phyloP scores from a whole-genome alignment of 2,113 vertebrate species.

The Turnix velox region DNA sequence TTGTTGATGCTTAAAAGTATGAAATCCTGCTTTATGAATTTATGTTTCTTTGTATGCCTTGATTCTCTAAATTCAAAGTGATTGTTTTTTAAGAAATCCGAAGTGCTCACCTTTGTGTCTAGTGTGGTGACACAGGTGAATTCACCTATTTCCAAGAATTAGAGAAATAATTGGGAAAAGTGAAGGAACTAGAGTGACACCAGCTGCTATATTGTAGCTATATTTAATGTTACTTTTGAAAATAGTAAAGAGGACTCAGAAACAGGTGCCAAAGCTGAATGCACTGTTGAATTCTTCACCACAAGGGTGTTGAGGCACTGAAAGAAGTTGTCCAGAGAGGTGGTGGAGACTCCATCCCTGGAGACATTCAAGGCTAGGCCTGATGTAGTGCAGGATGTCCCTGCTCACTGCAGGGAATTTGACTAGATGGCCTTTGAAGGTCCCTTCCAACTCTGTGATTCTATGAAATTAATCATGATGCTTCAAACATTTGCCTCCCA shows the following conservation, averaged over 20 bases:
- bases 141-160: neutral
- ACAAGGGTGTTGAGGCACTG: no score
- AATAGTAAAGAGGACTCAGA: neutral
- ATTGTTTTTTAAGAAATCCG: constrained; percentile 43
- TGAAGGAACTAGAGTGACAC: neutral
- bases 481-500: neutral
- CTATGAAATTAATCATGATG: neutral
- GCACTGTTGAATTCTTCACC: no score
- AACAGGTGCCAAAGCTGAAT: constrained; percentile 58
- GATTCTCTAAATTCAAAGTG: constrained; percentile 25
- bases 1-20: constrained; percentile 47
- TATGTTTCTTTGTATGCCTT: constrained; percentile 16
- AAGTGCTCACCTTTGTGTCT: constrained; percentile 46
- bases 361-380: no score
- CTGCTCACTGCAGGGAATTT: no score
- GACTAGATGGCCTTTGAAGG: no score
- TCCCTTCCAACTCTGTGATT: no score
- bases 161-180: neutral
- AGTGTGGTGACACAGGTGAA: neutral
- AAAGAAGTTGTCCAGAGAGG: no score
- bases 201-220: neutral
- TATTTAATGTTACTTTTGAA: neutral
- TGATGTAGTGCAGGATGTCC: no score
- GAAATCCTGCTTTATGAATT: constrained; percentile 49
- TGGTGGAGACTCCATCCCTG: no score